Conservation (phyloP, 2,113 vertebrate species). For the Xerus inauris region DNA sequence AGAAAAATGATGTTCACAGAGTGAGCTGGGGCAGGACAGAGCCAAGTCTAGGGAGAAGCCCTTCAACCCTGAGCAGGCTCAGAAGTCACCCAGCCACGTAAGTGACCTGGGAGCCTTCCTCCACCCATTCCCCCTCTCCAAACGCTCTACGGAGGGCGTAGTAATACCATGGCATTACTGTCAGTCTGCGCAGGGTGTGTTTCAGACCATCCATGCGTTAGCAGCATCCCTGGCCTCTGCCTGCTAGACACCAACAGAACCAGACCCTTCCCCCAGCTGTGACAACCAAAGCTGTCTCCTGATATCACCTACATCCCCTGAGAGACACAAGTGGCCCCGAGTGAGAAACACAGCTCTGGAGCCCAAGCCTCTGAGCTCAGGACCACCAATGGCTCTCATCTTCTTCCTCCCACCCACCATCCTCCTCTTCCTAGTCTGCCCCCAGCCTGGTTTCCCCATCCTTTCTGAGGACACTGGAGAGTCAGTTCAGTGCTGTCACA, state of each 20-base stretch:
- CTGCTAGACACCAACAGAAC: neutral
- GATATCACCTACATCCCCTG: neutral
- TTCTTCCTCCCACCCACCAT: neutral
- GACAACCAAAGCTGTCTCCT: neutral
- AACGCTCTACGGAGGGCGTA: neutral
- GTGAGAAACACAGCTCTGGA: neutral
- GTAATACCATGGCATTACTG: no score
- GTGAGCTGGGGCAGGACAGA: neutral
- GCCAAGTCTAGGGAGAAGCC: rapidly evolving
- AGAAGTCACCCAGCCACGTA: neutral
- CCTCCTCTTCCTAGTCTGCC: rapidly evolving
- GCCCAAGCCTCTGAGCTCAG: neutral
- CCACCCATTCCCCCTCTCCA: neutral
- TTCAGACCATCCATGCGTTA: rapidly evolving
- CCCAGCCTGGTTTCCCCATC: neutral
- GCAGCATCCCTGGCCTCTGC: neutral
- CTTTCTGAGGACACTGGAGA: neutral
- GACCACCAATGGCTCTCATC: neutral
- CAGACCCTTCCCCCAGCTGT: neutral
- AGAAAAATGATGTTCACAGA: neutral
- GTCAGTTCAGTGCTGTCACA: no score
- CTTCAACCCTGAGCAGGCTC: neutral
- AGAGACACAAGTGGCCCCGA: neutral
- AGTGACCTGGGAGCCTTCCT: neutral
- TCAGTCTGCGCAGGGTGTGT: neutral